Base-by-base conservation (phyloP, 2,113 vertebrate species). In the Peromyscus polionotus region DNA sequence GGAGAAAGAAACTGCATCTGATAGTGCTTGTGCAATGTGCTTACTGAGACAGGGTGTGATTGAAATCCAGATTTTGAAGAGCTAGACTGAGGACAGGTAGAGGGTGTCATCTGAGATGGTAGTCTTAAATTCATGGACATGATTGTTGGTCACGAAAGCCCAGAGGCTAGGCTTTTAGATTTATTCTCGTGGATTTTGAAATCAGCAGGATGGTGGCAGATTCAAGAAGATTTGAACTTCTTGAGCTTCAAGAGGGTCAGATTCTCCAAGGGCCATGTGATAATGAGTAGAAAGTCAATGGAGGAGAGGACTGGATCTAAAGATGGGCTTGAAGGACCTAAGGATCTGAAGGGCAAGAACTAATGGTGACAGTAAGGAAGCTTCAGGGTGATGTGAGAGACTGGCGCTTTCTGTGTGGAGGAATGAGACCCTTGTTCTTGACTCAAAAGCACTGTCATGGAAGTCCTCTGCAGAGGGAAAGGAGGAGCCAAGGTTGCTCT, bases 311-410 rank as follows among this genome's bases (percentile, higher is more conserved):
- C 9, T 8, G 11, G 57, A 28, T 83, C 36, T 26, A 9, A 84
- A 45, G 28, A 1, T 24, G 45, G 5, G 42, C 54, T 48, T 36
- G 13, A 13, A 26, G 33, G 48, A 63, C 28, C 5, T 0, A 4
- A 16, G 4, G 33, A 28, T 14, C 45, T 19, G 19, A 24, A 1
- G 22, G 11, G 1, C 26, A 13, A 28, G 26, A 42, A 28, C 39
- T 26, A 4, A 20, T 2, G 26, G 17, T 51, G 3, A 17, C 0
- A 22, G 36, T 5, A 39, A 65, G 17, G 36, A 54, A 83, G 54
- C 17, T 16, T 39, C 2, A 0, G 22, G 0, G 0, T 0, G 1
- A 4, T 1, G 2, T 17, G 80, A 16, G 24, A 63, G 6, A 28
- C 87, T 28, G 16, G 16, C 8, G 2, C 28, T 3, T 42, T 26